phyloP scores from a whole-genome alignment of 2,113 vertebrate genomes.

The Rhabdomys dilectus region DNA sequence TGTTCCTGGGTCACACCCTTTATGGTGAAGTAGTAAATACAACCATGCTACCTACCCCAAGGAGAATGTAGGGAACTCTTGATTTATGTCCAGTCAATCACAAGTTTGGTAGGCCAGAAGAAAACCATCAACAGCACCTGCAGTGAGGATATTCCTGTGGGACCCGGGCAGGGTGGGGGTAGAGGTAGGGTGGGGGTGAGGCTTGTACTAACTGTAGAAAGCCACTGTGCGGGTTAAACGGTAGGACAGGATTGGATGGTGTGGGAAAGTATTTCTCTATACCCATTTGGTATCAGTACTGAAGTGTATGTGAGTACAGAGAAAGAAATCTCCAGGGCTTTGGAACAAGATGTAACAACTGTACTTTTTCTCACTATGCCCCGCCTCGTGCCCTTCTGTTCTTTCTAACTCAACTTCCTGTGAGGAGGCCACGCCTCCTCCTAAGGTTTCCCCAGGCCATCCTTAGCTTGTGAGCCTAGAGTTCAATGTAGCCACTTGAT shows the following conservation, averaged over 20 bases:
- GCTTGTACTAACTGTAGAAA: not conserved
- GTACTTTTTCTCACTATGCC: not conserved
- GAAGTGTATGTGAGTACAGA: not conserved
- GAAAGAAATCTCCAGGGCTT: not conserved
- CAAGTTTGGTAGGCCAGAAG: not conserved
- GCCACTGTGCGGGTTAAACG: not conserved
- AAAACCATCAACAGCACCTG: not conserved
- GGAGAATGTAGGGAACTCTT: not conserved
- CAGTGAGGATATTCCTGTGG: not conserved
- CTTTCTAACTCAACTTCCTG: not conserved
- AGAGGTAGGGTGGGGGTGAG: too few species aligned
- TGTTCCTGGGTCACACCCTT: not conserved
- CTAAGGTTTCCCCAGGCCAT: not conserved
- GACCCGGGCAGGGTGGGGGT: too few species aligned
- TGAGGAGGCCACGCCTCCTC: not conserved
- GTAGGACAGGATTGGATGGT: not conserved
- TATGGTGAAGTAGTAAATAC: not conserved
- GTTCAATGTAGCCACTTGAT: not conserved
- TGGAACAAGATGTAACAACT: not conserved
- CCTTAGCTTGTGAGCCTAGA: not conserved
- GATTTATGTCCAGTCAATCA: not conserved
- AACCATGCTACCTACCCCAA: not conserved
- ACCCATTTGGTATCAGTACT: not conserved
- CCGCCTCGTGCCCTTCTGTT: not conserved
- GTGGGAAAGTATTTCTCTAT: not conserved